Evolutionary conservation across 2,113 vertebrate species (phyloP).

Genomic region (Lamprotornis superbus): DNA sequence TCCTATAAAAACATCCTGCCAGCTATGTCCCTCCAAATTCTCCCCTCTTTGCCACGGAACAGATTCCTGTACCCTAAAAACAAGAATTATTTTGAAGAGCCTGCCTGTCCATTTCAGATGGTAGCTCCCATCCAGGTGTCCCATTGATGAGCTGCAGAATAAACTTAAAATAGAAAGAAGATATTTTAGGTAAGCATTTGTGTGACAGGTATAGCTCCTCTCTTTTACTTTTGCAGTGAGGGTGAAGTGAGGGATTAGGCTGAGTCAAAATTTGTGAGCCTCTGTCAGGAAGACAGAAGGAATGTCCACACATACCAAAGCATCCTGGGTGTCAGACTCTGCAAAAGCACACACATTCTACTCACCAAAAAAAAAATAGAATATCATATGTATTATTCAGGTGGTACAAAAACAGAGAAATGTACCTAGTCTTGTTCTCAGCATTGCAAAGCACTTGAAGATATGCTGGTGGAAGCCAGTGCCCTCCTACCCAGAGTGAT

Average conservation of each 20-base stretch:
- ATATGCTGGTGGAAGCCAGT: background rate
- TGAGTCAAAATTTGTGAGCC: background rate
- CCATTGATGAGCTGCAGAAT: background rate
- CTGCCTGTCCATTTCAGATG: background rate
- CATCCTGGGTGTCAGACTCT: background rate
- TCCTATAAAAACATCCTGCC: background rate
- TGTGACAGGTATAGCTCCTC: background rate
- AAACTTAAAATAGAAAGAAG: background rate
- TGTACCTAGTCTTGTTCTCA: background rate
- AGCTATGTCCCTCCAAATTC: background rate
- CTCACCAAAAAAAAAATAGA: background rate
- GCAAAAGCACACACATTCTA: background rate
- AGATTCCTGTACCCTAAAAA: background rate
- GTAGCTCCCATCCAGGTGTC: background rate
- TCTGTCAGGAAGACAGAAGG: background rate
- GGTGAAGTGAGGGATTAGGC: background rate
- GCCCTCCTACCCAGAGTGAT: background rate
- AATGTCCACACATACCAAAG: background rate
- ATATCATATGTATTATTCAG: background rate
- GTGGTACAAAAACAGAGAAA: background rate
- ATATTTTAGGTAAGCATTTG: background rate
- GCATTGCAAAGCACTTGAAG: background rate
- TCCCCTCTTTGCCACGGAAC: accelerated
- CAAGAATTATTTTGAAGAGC: background rate
- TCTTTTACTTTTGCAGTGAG: background rate